These are phyloP conservation scores for Scortum barcoo DNA, from an alignment of 2,113 vertebrate species.

Conservation along the genomic window DNA sequence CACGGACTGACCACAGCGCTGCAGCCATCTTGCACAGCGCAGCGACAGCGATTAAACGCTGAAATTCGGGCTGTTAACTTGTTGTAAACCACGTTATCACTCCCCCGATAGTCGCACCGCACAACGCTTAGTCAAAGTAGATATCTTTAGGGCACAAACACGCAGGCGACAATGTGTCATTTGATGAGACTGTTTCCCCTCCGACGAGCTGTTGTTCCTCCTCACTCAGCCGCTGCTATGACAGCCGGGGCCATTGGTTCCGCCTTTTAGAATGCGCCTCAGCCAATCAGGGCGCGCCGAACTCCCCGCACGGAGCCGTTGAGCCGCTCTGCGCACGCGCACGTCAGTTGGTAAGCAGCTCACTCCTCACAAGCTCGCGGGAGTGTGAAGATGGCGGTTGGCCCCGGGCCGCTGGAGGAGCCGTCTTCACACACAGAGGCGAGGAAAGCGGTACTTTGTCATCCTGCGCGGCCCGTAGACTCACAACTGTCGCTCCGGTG, in stretches of 20 bases:
- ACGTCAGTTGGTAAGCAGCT: slow-evolving; percentile 72
- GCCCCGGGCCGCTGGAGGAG: slow-evolving; percentile 90
- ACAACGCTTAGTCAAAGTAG: neutral
- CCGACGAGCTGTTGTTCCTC: slow-evolving; percentile 47
- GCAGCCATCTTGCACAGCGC: slow-evolving; percentile 81
- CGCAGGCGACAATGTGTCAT: neutral
- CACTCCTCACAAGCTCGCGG: slow-evolving; percentile 81
- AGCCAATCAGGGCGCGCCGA: slow-evolving; percentile 83
- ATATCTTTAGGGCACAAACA: neutral
- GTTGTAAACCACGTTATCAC: slow-evolving; percentile 53
- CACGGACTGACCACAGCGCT: slow-evolving; percentile 58
- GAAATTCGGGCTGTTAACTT: slow-evolving; percentile 20
- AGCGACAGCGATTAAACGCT: slow-evolving; percentile 13
- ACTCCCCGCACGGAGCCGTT: slow-evolving; percentile 57
- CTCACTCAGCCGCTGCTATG: slow-evolving; percentile 71
- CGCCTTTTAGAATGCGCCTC: slow-evolving; percentile 75
- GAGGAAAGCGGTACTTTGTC: slow-evolving; percentile 96
- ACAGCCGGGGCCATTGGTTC: slow-evolving; percentile 87
- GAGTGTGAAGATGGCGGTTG: slow-evolving; percentile 96
- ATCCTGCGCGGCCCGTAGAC: slow-evolving; percentile 90
- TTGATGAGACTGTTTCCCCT: slow-evolving; percentile 41
- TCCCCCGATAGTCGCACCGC: neutral
- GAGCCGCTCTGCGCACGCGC: slow-evolving; percentile 73
- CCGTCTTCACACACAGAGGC: slow-evolving; percentile 93
- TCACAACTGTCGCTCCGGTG: slow-evolving; percentile 89